Percentiles rank a stretch among this genome's conserved stretches.
Evolutionary conservation across 2,113 vertebrate genomes (phyloP).

Genomic region (Hemiprocne comata): DNA sequence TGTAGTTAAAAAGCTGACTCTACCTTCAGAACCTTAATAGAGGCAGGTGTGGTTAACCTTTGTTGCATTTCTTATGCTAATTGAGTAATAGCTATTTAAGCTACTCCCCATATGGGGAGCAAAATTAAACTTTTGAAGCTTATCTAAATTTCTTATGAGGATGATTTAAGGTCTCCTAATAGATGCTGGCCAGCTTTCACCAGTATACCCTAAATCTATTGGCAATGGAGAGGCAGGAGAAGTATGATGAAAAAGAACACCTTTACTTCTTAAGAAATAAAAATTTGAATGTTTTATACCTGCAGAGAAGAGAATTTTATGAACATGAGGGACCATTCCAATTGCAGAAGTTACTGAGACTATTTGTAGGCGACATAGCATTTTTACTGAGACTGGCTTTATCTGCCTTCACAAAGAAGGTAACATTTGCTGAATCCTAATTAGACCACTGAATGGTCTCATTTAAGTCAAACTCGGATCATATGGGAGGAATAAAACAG

Average conservation of each 20-base stretch:
- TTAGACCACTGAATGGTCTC: constrained; percentile 16
- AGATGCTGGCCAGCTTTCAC: not conserved
- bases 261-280: not conserved
- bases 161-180: not conserved
- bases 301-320: not conserved
- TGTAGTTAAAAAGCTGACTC: not conserved
- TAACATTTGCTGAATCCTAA: constrained; percentile 29
- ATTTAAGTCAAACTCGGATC: not conserved
- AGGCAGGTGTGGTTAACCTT: not conserved
- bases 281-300: not conserved
- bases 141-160: not conserved
- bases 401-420: not conserved
- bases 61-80: not conserved
- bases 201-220: not conserved
- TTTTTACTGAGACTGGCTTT: not conserved
- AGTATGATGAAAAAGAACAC: not conserved
- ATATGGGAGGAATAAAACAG: constrained; percentile 33
- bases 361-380: not conserved
- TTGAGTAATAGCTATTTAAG: not conserved
- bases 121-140: not conserved
- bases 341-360: not conserved
- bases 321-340: not conserved
- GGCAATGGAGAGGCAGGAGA: not conserved
- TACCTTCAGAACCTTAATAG: not conserved
- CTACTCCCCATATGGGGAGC: not conserved